A percentile compares a stretch with the other conserved stretches of the same genome.
These are phyloP conservation scores for Pogoniulus pusillus DNA, from an alignment of 2,797 vertebrate species.

Conservation along the genomic window DNA sequence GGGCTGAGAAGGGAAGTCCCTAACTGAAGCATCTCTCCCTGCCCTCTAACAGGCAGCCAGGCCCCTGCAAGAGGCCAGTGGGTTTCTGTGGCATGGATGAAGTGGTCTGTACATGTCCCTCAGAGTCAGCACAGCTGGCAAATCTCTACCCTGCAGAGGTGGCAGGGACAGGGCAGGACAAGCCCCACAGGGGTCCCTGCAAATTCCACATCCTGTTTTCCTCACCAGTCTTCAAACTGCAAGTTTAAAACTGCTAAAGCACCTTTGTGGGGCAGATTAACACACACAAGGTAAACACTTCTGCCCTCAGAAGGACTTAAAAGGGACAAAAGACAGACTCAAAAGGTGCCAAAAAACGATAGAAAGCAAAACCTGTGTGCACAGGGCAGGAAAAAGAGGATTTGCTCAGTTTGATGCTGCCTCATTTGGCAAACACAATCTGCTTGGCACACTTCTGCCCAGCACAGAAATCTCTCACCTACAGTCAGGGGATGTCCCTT, in stretches of 20 bases:
- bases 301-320: neutral
- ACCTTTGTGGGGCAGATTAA: too few relatives aligned
- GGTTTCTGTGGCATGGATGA: neutral
- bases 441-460: neutral
- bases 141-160: neutral
- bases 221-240: neutral
- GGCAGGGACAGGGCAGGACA: neutral
- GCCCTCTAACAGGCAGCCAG: neutral
- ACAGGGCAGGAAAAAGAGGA: neutral
- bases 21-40: neutral
- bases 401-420: neutral
- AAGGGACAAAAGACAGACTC: neutral
- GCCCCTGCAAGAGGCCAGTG: neutral
- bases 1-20: neutral
- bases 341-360: neutral
- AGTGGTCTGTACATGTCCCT: accelerated
- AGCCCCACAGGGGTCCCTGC: neutral
- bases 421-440: neutral
- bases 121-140: neutral
- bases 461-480: neutral
- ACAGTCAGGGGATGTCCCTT: accelerated
- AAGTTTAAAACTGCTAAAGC: neutral
- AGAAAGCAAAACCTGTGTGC: neutral
- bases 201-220: neutral
- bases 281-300: neutral